Evolutionary conservation across 2,797 vertebrate species (phyloP), one percentile per base, ranked within the genome.

Genomic region (Schizothorax lantsangensis): DNA sequence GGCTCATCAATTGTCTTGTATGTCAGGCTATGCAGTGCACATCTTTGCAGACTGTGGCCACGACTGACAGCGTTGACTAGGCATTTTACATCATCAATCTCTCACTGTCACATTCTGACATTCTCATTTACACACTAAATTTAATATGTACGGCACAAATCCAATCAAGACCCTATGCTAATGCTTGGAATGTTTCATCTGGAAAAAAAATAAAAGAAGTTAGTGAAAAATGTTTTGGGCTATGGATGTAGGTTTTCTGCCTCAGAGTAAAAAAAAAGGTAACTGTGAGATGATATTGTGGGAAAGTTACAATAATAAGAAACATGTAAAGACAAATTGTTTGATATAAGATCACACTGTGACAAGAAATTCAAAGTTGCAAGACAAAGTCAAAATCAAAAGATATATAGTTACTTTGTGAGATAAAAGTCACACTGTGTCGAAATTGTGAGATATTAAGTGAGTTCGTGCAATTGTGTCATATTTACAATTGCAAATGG

Each of bases 1-100:
- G 54, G 77, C 77, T 26, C 80, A 71, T 82, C 47, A 82, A 38
- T 23, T 71, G 45, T 71, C 47, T 54, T 82, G 45, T 54, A 26
- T 52, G 21, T 54, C 64, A 82, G 45, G 21, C 21, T 43, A 15
- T 57, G 15, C 8, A 1, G 0, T 40, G 11, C 23, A 19, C 21
- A 57, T 43, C 11, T 38, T 43, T 72, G 49, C 69, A 83, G 49
- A 83, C 54, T 15, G 38, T 40, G 23, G 66, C 71, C 47, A 54
- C 2, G 4, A 45, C 12, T 59, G 81, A 59, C 52, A 83, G 23
- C 0, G 0, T 26, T 79, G 77, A 79, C 54, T 62, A 26, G n/a
- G 66, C 47, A 54, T 30, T 73, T 59, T 33, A 73, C 69, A 59
- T 59, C 3, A 73, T 59, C 36, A 45, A 0, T 59, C 15, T 83